A percentile compares a stretch with the other conserved stretches of the same genome.
These are phyloP conservation scores for Sesamia nonagrioides DNA, from an alignment of 1,140 invertebrate species.

Conservation along the genomic window DNA sequence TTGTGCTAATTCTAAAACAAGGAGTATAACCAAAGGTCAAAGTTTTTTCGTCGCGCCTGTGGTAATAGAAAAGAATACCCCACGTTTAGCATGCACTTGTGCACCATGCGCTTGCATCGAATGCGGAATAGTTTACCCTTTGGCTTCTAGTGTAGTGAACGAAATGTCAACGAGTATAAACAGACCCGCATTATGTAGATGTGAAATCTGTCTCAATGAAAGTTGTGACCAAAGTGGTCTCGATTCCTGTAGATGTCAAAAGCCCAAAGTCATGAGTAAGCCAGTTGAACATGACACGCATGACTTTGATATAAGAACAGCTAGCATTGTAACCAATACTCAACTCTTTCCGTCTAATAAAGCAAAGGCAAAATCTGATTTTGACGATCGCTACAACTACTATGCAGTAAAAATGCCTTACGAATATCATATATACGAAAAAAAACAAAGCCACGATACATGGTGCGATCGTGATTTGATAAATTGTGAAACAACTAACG, in stretches of 20 bases:
- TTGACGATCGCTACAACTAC: neutral
- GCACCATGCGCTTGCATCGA: constrained; percentile 69
- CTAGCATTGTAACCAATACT: constrained; percentile 31
- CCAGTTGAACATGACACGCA: constrained; percentile 57
- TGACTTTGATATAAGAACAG: constrained; percentile 65
- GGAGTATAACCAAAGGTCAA: constrained; percentile 5
- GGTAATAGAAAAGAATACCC: constrained; percentile 43
- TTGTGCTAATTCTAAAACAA: constrained; percentile 62
- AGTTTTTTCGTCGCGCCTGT: constrained; percentile 59
- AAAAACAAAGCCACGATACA: neutral
- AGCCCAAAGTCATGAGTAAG: constrained; percentile 59
- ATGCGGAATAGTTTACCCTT: constrained; percentile 58
- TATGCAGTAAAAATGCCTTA: neutral
- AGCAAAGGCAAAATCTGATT: constrained; percentile 2
- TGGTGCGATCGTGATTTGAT: neutral
- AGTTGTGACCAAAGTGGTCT: constrained; percentile 53
- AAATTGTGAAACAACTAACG: neutral
- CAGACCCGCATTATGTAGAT: constrained; percentile 58
- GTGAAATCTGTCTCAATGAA: constrained; percentile 60
- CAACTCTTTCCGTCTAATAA: constrained; percentile 1
- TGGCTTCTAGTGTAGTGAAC: constrained; percentile 55
- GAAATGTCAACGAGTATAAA: constrained; percentile 61
- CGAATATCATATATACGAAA: neutral
- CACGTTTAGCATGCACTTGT: constrained; percentile 61
- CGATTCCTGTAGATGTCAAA: constrained; percentile 62